These are phyloP conservation scores for Oncorhynchus kisutch DNA, from an alignment of 2,113 vertebrate species.

Conservation along the genomic window DNA sequence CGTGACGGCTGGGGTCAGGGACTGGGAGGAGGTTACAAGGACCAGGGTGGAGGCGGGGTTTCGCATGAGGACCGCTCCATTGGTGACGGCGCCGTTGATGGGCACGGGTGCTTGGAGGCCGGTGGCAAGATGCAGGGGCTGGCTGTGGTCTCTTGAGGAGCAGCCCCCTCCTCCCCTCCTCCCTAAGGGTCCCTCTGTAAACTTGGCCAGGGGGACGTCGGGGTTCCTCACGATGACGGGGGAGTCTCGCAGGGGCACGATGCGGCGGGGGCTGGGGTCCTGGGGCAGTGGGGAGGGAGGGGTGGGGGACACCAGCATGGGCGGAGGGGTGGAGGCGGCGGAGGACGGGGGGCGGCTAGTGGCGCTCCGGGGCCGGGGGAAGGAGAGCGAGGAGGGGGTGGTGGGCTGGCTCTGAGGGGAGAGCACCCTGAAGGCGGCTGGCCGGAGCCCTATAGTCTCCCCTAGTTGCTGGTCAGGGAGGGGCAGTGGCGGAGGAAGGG, in stretches of 20 bases:
- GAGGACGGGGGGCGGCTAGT: constrained; percentile 75
- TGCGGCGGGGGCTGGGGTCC: constrained; percentile 83
- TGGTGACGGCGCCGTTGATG: constrained; percentile 81
- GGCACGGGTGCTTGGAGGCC: constrained; percentile 86
- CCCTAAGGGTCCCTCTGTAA: constrained; percentile 77
- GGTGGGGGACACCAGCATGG: constrained; percentile 81
- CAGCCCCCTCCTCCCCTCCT: constrained; percentile 62
- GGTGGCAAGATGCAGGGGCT: constrained; percentile 55
- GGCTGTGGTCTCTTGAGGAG: constrained; percentile 67
- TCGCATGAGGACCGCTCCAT: constrained; percentile 69
- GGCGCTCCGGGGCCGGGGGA: constrained; percentile 71
- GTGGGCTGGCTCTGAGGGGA: constrained; percentile 80
- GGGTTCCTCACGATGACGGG: constrained; percentile 91
- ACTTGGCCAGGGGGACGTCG: constrained; percentile 86
- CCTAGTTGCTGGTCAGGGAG: constrained; percentile 46
- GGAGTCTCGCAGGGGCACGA: constrained; percentile 84
- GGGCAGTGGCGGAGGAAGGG: constrained; percentile 56
- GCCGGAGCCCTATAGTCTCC: constrained; percentile 44
- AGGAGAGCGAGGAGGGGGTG: constrained; percentile 68
- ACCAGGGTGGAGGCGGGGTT: constrained; percentile 69
- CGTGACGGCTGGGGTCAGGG: constrained; percentile 62
- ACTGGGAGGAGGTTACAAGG: constrained; percentile 70
- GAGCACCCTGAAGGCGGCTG: constrained; percentile 78
- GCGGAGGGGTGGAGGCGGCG: constrained; percentile 75
- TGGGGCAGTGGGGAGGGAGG: constrained; percentile 81